Conservation (phyloP, 2,113 vertebrate species). For the Epinephelus fuscoguttatus region DNA sequence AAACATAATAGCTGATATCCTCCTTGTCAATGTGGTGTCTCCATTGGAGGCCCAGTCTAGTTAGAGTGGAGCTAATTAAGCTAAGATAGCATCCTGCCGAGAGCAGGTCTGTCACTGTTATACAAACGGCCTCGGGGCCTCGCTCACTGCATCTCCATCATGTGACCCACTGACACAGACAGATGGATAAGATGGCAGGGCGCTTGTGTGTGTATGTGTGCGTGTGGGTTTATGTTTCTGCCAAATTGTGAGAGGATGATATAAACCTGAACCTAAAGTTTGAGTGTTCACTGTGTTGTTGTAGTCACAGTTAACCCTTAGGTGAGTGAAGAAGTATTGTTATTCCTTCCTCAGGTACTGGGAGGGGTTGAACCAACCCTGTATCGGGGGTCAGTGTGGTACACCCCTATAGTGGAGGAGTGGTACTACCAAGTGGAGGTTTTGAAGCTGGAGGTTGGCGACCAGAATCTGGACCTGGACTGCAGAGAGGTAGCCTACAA, state of each 20-base stretch:
- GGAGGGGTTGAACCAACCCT: constrained; percentile 92
- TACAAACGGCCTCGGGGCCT: constrained; percentile 34
- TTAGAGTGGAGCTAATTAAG: constrained; percentile 75
- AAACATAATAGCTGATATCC: constrained; percentile 46
- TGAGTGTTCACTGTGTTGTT: not conserved
- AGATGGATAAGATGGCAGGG: constrained; percentile 69
- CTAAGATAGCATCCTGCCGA: constrained; percentile 74
- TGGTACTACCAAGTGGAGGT: constrained; percentile 99
- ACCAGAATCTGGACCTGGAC: constrained; percentile 92
- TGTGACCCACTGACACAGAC: constrained; percentile 61
- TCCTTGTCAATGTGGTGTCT: constrained; percentile 35
- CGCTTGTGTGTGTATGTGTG: constrained; percentile 22
- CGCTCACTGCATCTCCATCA: constrained; percentile 41
- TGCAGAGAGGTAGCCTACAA: constrained; percentile 92
- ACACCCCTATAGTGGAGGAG: constrained; percentile 93
- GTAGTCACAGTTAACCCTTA: not conserved
- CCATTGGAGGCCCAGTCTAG: constrained; percentile 41
- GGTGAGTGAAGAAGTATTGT: constrained; percentile 1
- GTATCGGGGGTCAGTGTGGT: constrained; percentile 93
- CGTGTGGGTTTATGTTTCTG: not conserved
- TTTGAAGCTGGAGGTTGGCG: constrained; percentile 93
- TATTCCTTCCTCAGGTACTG: constrained; percentile 86
- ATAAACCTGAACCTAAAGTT: constrained; percentile 26
- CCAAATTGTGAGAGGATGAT: constrained; percentile 18
- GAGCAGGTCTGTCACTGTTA: constrained; percentile 74